These are phyloP conservation scores for Xenotilapia longispinis DNA, from an alignment of 2,113 vertebrate species.

Conservation along the genomic window DNA sequence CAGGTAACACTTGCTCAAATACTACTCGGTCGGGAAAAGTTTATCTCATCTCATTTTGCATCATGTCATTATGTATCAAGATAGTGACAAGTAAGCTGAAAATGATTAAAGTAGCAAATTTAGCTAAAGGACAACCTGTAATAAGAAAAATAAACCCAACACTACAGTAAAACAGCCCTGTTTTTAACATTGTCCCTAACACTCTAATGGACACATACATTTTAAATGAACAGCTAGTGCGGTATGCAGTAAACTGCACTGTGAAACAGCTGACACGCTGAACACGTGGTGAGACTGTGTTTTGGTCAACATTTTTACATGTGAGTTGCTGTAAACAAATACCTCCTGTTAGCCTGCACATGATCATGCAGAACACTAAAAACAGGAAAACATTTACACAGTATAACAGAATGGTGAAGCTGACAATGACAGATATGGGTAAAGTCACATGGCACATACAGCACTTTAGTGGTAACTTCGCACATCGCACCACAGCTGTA, in stretches of 20 bases:
- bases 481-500: neutral
- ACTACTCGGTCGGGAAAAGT: neutral
- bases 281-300: neutral
- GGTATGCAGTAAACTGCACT: neutral
- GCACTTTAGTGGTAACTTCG: neutral
- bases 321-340: neutral
- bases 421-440: neutral
- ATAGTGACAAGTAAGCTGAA: neutral
- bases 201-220: neutral
- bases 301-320: neutral
- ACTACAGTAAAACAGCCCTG: neutral
- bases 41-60: neutral
- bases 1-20: neutral
- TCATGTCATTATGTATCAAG: neutral
- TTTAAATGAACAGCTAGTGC: neutral
- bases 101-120: neutral
- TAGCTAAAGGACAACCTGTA: neutral
- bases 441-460: neutral
- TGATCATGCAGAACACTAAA: neutral
- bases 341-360: neutral
- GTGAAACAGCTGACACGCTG: neutral
- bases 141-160: neutral
- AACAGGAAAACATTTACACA: neutral
- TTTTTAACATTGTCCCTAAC: neutral
- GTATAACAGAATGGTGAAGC: neutral